Evolutionary conservation across 1,140 invertebrate species (phyloP), one percentile per base, ranked within the genome.

Genomic region (Hirudo medicinalis): DNA sequence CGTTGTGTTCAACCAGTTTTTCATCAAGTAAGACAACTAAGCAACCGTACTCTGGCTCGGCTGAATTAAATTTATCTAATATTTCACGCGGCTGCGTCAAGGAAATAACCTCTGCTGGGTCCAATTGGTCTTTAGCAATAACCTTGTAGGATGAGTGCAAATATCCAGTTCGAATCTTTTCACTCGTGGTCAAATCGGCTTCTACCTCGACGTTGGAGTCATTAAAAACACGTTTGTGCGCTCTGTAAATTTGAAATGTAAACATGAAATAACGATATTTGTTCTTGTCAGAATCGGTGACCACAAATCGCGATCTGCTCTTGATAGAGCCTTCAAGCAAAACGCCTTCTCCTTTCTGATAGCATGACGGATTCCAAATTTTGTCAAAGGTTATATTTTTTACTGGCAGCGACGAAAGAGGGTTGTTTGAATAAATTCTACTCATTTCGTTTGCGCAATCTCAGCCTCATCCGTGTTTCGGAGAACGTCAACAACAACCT

Each of bases 91-190:
- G 71, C 11, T 67, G 67, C 8, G 77, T 67, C 11, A 76, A 20
- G 20, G 73, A 49, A 27, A 67, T 69, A 27, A 75, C 68, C 67
- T 77, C 76, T 19, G 71, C 54, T 43, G 71, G 67, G 20, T 79
- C 78, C 43, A 76, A 76, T 53, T 76, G 66, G 9, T 77, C 78
- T 72, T 78, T 79, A 13, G 76, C n/a, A 74, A 72, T 55, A 75
- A 76, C 78, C 71, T 54, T 79, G 74, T 79, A 79, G 15, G 78
- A 79, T 22, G 78, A 79, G 70, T 79, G 77, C 20, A 79, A 72
- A 67, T 74, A 78, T 15, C 78, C 78, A 67, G 76, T 79, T 40
- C 73, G 75, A 15, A 79, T 75, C 75, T 79, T 79, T 43, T 75
- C 75, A 13, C 76, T 79, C 60, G 78, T 75, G 72, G 76, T 79